Evolutionary conservation across 1,140 invertebrate genomes (phyloP).

Genomic region (Arion vulgaris): DNA sequence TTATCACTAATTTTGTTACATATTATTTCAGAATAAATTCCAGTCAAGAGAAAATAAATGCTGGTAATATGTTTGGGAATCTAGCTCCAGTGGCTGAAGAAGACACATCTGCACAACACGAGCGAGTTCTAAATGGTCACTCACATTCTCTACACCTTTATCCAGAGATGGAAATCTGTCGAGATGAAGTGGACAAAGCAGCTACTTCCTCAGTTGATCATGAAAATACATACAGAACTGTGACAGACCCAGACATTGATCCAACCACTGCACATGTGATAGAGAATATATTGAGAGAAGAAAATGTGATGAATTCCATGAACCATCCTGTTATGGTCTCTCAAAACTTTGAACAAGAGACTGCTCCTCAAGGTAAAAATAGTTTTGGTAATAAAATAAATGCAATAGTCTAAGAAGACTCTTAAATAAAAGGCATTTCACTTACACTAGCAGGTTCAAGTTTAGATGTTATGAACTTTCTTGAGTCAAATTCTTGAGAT

Average conservation of each 20-base stretch:
- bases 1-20: no score
- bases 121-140: neutral
- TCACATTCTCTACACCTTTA: neutral
- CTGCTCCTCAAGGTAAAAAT: neutral
- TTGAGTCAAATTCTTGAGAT: no score
- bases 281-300: slow-evolving; percentile 45
- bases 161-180: slow-evolving; percentile 14
- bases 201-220: neutral
- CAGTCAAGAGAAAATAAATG: slow-evolving; percentile 44
- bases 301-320: neutral
- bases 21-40: slow-evolving; percentile 51
- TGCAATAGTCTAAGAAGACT: no score
- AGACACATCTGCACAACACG: neutral
- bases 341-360: neutral
- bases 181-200: neutral
- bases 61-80: slow-evolving; percentile 4
- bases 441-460: no score
- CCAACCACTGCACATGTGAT: slow-evolving; percentile 47
- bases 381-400: no score
- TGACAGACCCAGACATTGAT: slow-evolving; percentile 38
- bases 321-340: neutral
- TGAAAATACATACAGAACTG: slow-evolving; percentile 26
- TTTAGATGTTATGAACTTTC: no score
- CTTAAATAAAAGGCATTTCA: no score
- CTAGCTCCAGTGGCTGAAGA: slow-evolving; percentile 19